Percentiles rank a stretch among this genome's conserved stretches.
Evolutionary conservation across 2,888 invertebrate genomes (phyloP).

Genomic region (Orthonevra nobilis): DNA sequence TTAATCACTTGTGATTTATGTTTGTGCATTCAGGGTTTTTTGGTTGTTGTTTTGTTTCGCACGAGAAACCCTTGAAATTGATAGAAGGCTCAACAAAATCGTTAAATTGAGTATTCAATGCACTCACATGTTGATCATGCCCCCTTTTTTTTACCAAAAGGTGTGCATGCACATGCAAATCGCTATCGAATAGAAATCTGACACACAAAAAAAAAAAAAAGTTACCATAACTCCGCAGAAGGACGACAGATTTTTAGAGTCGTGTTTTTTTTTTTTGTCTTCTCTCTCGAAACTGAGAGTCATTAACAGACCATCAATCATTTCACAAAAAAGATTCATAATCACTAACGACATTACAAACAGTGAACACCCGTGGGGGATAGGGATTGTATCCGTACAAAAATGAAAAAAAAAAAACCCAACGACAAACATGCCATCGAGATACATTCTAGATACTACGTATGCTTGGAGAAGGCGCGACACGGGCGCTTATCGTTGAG

Average conservation of each 20-base stretch:
- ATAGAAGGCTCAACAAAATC: slow-evolving; percentile 59
- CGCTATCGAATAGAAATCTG: slow-evolving; percentile 51
- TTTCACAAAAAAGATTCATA: slow-evolving; percentile 67
- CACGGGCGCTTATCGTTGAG: slow-evolving; percentile 63
- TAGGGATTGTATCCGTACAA: too few species aligned
- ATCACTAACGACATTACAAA: slow-evolving; percentile 69
- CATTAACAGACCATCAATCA: slow-evolving; percentile 70
- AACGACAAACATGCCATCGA: slow-evolving; percentile 16
- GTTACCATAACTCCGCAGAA: slow-evolving; percentile 8
- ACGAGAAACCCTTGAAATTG: slow-evolving; percentile 63
- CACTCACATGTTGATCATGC: slow-evolving; percentile 68
- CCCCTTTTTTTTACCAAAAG: slow-evolving; percentile 44
- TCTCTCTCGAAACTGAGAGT: slow-evolving; percentile 61
- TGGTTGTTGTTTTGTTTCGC: slow-evolving; percentile 42
- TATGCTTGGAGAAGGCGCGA: slow-evolving; percentile 33
- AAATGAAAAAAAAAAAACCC: not conserved
- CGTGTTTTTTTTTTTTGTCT: slow-evolving; percentile 14
- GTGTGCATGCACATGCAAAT: slow-evolving; percentile 63
- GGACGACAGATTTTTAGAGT: slow-evolving; percentile 50
- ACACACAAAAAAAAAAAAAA: slow-evolving; percentile 6
- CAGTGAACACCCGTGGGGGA: slow-evolving; percentile 44
- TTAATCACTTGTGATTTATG: slow-evolving; percentile 68
- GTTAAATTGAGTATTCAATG: slow-evolving; percentile 59
- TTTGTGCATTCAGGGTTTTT: slow-evolving; percentile 48
- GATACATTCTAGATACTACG: not conserved